These are phyloP conservation scores for Parasteatoda tepidariorum DNA, from an alignment of 1,140 invertebrate species.

Conservation along the genomic window DNA sequence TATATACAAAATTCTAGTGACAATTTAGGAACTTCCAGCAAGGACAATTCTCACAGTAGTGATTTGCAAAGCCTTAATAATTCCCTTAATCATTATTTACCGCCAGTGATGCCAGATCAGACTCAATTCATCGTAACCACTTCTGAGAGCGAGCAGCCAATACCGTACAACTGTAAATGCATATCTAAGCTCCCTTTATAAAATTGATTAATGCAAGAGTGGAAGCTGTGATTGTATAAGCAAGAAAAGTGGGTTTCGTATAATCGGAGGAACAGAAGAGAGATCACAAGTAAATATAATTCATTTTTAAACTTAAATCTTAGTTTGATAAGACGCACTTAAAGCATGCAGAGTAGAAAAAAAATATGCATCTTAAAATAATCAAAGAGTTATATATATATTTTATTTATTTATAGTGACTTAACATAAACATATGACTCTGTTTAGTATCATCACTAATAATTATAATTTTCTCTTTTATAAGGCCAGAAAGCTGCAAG, in stretches of 20 bases:
- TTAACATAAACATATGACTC: too few species aligned
- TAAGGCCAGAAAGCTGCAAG: too few species aligned
- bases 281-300: constrained; percentile 85
- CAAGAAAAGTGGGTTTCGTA: constrained; percentile 94
- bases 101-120: background rate
- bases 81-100: background rate
- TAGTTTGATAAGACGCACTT: too few species aligned
- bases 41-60: constrained; percentile 29
- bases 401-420: too few species aligned
- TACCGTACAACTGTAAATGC: constrained; percentile 64
- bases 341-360: too few species aligned
- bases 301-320: too few species aligned
- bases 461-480: too few species aligned
- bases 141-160: constrained; percentile 76
- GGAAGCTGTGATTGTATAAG: constrained; percentile 75
- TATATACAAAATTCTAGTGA: constrained; percentile 12
- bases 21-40: background rate
- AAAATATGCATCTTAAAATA: too few species aligned
- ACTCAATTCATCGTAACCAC: constrained; percentile 76
- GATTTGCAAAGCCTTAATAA: constrained; percentile 23
- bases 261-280: constrained; percentile 98
- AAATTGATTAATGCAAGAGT: constrained; percentile 14
- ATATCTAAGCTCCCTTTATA: constrained; percentile 16
- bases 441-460: too few species aligned
- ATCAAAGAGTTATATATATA: too few species aligned